These are phyloP conservation scores for Hemiscyllium ocellatum DNA, from an alignment of 2,113 vertebrate genomes.

Conservation along the genomic window DNA sequence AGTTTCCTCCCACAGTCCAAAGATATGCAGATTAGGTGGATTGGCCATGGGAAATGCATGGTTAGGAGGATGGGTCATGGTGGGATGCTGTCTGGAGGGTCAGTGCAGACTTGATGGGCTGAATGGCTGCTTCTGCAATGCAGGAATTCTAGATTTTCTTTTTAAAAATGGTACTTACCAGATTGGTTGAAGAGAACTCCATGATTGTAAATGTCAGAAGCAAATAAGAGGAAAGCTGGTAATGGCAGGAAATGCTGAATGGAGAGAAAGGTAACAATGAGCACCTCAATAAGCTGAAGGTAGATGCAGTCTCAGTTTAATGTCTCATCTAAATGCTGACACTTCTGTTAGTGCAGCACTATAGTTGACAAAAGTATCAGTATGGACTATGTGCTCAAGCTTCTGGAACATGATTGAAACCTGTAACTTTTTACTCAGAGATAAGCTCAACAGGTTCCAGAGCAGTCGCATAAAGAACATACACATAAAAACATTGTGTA, in stretches of 20 bases:
- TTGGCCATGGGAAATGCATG: too few relatives aligned
- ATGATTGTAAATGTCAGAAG: constrained; percentile 81
- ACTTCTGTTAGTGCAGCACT: not conserved
- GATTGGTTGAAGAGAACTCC: constrained; percentile 76
- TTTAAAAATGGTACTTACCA: constrained; percentile 60
- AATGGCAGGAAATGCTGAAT: constrained; percentile 81
- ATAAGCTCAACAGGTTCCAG: not conserved
- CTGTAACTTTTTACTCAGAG: not conserved
- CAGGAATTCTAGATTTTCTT: not conserved
- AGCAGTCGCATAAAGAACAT: not conserved
- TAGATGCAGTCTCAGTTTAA: not conserved
- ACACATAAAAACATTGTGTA: not conserved
- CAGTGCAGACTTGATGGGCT: too few relatives aligned
- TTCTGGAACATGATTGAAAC: not conserved
- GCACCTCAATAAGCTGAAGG: not conserved
- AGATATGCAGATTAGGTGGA: too few relatives aligned
- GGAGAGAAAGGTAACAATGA: constrained; percentile 37
- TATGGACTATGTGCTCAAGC: not conserved
- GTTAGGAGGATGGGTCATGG: too few relatives aligned
- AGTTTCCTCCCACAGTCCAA: too few relatives aligned
- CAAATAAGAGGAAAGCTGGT: constrained; percentile 88
- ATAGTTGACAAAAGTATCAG: not conserved
- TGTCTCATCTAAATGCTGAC: not conserved
- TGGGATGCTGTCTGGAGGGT: too few relatives aligned
- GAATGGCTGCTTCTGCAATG: too few relatives aligned